phyloP scores from a whole-genome alignment of 1,140 invertebrate species.

The Telenomus remus region DNA sequence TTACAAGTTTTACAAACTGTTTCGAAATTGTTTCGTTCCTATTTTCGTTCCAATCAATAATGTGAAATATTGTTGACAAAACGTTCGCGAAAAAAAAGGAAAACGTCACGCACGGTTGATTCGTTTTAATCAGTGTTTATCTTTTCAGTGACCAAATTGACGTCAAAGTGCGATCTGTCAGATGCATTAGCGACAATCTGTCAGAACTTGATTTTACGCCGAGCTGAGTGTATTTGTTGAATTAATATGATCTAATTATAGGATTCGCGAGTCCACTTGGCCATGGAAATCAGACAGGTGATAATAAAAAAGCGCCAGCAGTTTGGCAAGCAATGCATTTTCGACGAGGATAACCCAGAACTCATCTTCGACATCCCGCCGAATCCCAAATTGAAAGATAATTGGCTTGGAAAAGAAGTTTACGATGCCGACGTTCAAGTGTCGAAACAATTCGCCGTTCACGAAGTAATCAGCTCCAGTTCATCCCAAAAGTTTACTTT shows the following conservation, averaged over 20 bases:
- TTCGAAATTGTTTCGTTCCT: too few species aligned
- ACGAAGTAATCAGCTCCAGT: conserved; percentile 76
- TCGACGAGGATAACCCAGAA: conserved; percentile 83
- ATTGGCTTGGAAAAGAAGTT: conserved; percentile 83
- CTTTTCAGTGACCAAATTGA: not conserved
- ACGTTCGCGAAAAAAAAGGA: too few species aligned
- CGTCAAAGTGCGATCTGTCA: not conserved
- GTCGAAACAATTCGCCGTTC: conserved; percentile 78
- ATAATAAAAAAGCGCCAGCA: conserved; percentile 81
- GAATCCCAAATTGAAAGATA: conserved; percentile 79
- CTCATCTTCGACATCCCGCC: conserved; percentile 83
- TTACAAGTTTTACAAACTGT: too few species aligned
- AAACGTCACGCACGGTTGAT: too few species aligned
- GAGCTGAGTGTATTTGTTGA: not conserved
- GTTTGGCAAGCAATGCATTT: conserved; percentile 84
- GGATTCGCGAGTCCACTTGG: too few species aligned
- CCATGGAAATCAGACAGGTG: conserved; percentile 78
- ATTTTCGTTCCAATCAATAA: not conserved
- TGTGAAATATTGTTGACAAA: too few species aligned
- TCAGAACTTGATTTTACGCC: not conserved
- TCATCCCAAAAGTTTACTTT: not conserved
- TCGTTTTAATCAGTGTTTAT: too few species aligned
- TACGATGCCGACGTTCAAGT: conserved; percentile 79
- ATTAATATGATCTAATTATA: conserved; percentile 7
- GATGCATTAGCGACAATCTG: not conserved